Percentiles rank a stretch among this genome's conserved stretches.
Evolutionary conservation across 2,797 vertebrate species (phyloP).

Genomic region (Gallirallus australis): DNA sequence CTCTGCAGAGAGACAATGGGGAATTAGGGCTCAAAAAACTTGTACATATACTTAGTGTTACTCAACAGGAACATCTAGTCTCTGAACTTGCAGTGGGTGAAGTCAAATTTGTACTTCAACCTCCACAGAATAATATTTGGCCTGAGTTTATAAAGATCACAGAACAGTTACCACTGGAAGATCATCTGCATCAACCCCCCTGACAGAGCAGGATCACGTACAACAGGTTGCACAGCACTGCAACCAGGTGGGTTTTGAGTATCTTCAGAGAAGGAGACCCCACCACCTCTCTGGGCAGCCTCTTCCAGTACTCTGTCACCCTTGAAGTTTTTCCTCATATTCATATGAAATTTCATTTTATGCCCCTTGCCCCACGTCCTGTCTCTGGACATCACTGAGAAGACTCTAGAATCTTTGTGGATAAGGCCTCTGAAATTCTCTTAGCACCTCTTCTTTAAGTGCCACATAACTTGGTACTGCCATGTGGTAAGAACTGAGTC

Average conservation of each 20-base stretch:
- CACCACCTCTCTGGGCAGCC: too few species aligned
- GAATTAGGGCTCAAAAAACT: background rate
- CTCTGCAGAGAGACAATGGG: background rate
- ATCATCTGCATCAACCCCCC: too few species aligned
- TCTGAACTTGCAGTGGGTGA: background rate
- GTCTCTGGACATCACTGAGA: too few species aligned
- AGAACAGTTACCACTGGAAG: too few species aligned
- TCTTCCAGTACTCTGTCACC: too few species aligned
- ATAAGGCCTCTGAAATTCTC: background rate
- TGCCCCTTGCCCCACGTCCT: too few species aligned
- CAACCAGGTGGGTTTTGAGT: too few species aligned
- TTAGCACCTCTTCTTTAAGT: background rate
- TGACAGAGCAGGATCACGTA: too few species aligned
- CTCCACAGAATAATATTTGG: background rate
- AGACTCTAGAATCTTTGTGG: background rate
- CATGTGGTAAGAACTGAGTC: background rate
- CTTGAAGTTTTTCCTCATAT: too few species aligned
- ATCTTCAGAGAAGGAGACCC: too few species aligned
- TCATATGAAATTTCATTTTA: too few species aligned
- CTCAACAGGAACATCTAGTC: background rate
- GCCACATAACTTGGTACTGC: background rate
- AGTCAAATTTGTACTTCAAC: background rate
- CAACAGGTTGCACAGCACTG: too few species aligned
- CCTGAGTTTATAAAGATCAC: background rate
- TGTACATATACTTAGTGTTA: background rate